A percentile compares a stretch with the other conserved stretches of the same genome.
Evolutionary conservation across 1,140 invertebrate species (phyloP).

Genomic region (Hydropsyche tenuis): DNA sequence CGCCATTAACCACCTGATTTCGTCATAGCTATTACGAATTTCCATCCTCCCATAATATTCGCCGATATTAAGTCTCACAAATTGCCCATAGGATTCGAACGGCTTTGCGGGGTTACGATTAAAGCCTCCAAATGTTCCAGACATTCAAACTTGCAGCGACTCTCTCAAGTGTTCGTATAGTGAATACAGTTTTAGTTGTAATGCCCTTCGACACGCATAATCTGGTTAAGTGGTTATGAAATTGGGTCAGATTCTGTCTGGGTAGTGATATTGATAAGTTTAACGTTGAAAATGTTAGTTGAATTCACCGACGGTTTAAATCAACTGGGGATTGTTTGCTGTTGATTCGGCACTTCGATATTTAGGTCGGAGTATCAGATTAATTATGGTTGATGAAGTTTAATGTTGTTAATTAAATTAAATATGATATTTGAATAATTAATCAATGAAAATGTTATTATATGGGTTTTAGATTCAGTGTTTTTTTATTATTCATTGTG

Average conservation of each 20-base stretch:
- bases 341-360: background rate
- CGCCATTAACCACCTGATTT: slow-evolving; percentile 16
- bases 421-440: no score
- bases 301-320: background rate
- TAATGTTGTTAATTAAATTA: no score
- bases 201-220: slow-evolving; percentile 11
- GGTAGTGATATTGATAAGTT: background rate
- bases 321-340: background rate
- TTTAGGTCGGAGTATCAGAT: no score
- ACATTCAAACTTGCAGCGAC: no score
- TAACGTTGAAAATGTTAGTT: background rate
- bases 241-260: background rate
- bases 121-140: no score
- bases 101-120: background rate
- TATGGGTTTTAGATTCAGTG: background rate
- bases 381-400: no score
- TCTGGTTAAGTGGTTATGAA: background rate
- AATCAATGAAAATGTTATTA: no score
- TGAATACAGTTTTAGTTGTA: background rate
- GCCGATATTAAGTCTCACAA: slow-evolving; percentile 5
- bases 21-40: background rate
- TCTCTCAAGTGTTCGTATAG: no score
- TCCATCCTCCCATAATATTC: no score
- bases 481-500: background rate
- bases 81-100: background rate